These are phyloP conservation scores for Pheucticus melanocephalus DNA, from an alignment of 2,113 vertebrate genomes.

Conservation along the genomic window DNA sequence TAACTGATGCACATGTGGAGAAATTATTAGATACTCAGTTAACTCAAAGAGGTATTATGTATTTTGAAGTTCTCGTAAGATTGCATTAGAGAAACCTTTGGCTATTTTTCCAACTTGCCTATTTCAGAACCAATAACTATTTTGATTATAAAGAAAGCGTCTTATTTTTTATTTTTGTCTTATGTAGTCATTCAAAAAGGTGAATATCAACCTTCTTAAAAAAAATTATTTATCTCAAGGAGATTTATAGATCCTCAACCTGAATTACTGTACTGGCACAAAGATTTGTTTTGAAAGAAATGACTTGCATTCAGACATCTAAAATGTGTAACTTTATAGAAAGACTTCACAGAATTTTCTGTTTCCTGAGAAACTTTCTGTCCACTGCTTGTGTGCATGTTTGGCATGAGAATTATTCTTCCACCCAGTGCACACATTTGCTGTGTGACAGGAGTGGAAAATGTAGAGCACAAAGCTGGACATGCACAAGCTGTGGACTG, in stretches of 20 bases:
- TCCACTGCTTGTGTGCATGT: not conserved
- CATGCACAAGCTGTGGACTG: not conserved
- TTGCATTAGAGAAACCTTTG: not conserved
- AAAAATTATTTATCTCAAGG: slow-evolving; percentile 24
- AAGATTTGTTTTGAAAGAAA: slow-evolving; percentile 11
- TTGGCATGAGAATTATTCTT: slow-evolving; percentile 12
- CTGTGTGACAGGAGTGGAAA: not conserved
- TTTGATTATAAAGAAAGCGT: not conserved
- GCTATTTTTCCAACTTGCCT: not conserved
- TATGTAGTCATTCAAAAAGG: not conserved
- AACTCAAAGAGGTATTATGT: not conserved
- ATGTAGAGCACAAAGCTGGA: not conserved
- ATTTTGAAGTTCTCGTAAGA: not conserved
- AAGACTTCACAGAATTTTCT: not conserved
- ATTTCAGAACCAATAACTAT: not conserved
- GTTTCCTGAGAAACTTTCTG: slow-evolving; percentile 9
- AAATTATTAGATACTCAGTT: not conserved
- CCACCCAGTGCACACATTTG: not conserved
- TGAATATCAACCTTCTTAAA: not conserved
- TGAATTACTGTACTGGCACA: not conserved
- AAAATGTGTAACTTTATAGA: not conserved
- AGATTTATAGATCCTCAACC: not conserved
- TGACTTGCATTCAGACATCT: not conserved
- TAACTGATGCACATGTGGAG: not conserved
- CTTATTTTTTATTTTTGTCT: not conserved